Evolutionary conservation across 2,113 vertebrate species (phyloP), one percentile per base, ranked within the genome.

Genomic region (Pollachius pollachius): DNA sequence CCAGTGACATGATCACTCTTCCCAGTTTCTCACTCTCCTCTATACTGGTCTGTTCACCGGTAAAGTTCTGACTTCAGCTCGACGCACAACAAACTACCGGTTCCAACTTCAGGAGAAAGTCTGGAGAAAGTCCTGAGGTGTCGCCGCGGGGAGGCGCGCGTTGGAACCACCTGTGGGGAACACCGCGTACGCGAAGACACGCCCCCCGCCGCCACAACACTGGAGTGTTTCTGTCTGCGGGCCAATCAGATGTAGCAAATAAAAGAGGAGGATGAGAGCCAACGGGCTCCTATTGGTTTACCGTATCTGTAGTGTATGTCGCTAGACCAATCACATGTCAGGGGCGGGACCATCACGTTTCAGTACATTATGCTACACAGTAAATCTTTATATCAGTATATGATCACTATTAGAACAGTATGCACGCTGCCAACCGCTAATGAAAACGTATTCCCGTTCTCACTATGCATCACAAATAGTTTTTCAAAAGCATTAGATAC

Each of bases 1-100:
- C 25, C 1, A 69, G 64, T 3, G 88, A 85, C 91, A 91, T 91
- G 65, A 37, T 80, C 30, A 15, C 17, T 58, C 57, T 18, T 58
- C 7, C 57, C 3, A 17, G 58, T 61, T 18, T 61, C 19, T 21
- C n/a, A 6, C 23, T 61, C 18, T 1, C 21, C 19, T 3, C 17
- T 15, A 58, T 23, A 1, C 23, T 23, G 23, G 23, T 23, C 23
- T 23, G 23, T 23, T 23, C 23, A 23, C 23, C 1, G 23, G 23
- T 23, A 23, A 23, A 23, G 23, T 23, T 23, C 23, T 23, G 23
- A 19, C 18, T 4, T 58, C 15, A 58, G 57, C 57, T n/a, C 17
- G 8, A 34, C 30, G 23, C 6, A 41, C 11, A 5, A 60, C 19
- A 19, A 60, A 60, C 58, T 3, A 41, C 15, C 0, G 0, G 2